Evolutionary conservation across 2,888 invertebrate species (phyloP), one percentile per base, ranked within the genome.

Genomic region (Drosophila koepferae): DNA sequence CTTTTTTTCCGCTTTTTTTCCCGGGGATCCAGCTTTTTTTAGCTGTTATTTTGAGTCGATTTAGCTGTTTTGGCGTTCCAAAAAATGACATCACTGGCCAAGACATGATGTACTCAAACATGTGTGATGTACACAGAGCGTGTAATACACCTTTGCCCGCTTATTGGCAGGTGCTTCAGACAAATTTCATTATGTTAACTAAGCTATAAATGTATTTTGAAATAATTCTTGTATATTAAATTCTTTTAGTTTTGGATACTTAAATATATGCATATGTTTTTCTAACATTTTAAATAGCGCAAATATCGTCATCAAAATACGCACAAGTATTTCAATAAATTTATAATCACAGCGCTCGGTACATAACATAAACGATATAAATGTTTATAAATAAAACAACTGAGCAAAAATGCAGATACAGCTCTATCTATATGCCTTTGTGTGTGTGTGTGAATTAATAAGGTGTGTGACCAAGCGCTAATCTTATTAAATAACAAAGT

Each of bases 331-430:
- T 77, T 63, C 49, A 72, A 77, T 36, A 72, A 80, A 71, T 76
- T 55, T 77, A 64, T 73, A 73, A 78, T 59, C 76, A 63, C 55
- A 73, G 8, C 40, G 53, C 31, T 69, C 40, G 34, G 63, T 73
- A 73, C 65, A 34, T 66, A 73, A 66, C 12, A 51, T 69, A 77
- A 77, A 60, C 36, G 68, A 46, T 68, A 72, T 54, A 78, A 72
- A 81, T 68, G 54, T 73, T 81, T 79, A 81, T 67, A 81, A 81
- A 79, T 79, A 79, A 69, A 70, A 64, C 81, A 78, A 81, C 72
- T 77, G 72, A 60, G 58, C 53, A 62, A 76, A 76, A n/a, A 48
- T 55, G 54, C 43, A 65, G 23, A 69, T 6, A 38, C 12, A 53
- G 23, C 34, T 36, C 10, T 58, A 40, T 18, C 3, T 23, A 34